A percentile compares a stretch with the other conserved stretches of the same genome.
These are phyloP conservation scores for Camelus dromedarius DNA, from an alignment of 2,113 vertebrate species.

Conservation along the genomic window DNA sequence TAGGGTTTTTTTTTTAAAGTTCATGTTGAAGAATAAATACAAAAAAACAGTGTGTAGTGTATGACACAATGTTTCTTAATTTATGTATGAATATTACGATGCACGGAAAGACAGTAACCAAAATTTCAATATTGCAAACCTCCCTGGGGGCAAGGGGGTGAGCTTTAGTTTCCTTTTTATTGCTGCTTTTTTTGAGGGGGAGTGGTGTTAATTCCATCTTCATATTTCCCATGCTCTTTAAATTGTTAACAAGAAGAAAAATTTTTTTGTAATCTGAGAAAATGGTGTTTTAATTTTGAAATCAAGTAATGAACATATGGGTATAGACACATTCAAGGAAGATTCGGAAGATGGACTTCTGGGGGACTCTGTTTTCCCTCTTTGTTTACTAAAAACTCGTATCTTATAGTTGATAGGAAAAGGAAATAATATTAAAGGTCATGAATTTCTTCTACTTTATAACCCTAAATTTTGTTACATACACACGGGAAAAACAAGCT, in stretches of 20 bases:
- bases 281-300: background rate
- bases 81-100: background rate
- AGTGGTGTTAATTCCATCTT: background rate
- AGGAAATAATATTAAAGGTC: background rate
- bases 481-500: background rate
- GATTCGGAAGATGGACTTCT: background rate
- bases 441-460: background rate
- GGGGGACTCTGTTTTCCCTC: background rate
- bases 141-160: background rate
- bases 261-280: background rate
- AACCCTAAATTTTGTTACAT: background rate
- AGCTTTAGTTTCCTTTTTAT: background rate
- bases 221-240: background rate
- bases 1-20: background rate
- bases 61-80: background rate
- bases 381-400: background rate
- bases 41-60: background rate
- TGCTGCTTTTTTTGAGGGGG: accelerated
- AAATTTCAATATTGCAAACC: background rate
- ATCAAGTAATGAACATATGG: background rate
- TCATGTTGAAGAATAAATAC: background rate
- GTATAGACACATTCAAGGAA: background rate
- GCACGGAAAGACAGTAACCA: background rate
- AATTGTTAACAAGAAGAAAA: background rate
- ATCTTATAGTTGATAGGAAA: background rate